These are phyloP conservation scores for Drosophila asahinai DNA, from an alignment of 1,140 invertebrate genomes.

Conservation along the genomic window DNA sequence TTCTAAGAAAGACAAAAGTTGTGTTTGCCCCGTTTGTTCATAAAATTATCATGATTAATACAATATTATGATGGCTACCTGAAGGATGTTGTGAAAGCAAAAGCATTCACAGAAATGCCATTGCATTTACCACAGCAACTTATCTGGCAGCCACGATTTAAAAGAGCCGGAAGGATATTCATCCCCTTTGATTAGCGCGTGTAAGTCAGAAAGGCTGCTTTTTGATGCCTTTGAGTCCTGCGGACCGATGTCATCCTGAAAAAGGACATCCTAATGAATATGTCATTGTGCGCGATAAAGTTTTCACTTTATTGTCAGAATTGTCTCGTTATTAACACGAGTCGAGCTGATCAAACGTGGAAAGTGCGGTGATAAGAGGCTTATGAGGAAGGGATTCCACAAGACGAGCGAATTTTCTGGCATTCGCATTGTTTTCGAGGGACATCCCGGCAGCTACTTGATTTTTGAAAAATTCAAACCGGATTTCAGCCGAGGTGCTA, in stretches of 20 bases:
- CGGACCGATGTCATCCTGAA: slow-evolving; percentile 57
- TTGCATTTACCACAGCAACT: slow-evolving; percentile 30
- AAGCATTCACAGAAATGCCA: slow-evolving; percentile 21
- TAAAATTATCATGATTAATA: slow-evolving; percentile 37
- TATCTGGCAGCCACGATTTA: slow-evolving; percentile 28
- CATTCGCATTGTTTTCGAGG: slow-evolving; percentile 40
- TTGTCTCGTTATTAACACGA: slow-evolving; percentile 59
- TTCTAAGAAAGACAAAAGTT: slow-evolving; percentile 1
- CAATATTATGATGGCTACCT: slow-evolving; percentile 55
- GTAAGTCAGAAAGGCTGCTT: slow-evolving; percentile 30
- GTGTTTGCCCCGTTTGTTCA: slow-evolving; percentile 2
- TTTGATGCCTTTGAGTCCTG: background rate
- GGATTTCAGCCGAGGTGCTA: slow-evolving; percentile 27
- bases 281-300: slow-evolving; percentile 57
- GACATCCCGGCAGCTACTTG: slow-evolving; percentile 21
- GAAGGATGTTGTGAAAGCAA: slow-evolving; percentile 38
- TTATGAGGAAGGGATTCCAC: slow-evolving; percentile 29
- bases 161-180: slow-evolving; percentile 46
- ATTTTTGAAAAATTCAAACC: slow-evolving; percentile 34
- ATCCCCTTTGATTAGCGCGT: slow-evolving; percentile 58
- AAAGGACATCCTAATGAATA: slow-evolving; percentile 62
- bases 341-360: slow-evolving; percentile 53
- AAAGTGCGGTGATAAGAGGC: slow-evolving; percentile 47
- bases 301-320: slow-evolving; percentile 63
- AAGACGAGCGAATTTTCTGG: slow-evolving; percentile 24